Evolutionary conservation across 2,797 vertebrate genomes (phyloP), one percentile per base, ranked within the genome.

Genomic region (Heterohyrax brucei): DNA sequence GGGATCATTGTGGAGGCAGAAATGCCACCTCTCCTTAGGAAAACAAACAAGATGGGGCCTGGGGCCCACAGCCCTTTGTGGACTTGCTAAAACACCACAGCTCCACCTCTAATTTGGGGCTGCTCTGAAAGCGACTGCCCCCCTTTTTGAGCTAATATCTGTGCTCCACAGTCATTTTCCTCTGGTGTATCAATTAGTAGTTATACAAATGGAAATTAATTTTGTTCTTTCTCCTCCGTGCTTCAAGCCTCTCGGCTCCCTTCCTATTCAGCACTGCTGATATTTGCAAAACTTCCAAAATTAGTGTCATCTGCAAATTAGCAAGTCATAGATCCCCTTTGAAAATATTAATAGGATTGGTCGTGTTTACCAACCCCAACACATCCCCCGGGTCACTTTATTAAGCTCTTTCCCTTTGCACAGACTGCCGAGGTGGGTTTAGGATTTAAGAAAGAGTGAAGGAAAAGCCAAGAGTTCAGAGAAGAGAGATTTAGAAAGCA

Each of bases 221-320:
- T 97, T 97, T 91, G 95, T 89, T 95, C 93, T 94, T 98, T 96
- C 94, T 91, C 84, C 46, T 73, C 80, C 72, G 22, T 83, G 77
- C 75, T 96, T 96, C 92, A 82, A 76, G 62, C 86, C 88, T 92
- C 96, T 95, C 80, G 50, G 91, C 93, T 96, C 93, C 79, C 89
- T 93, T 93, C 83, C 93, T 97, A 85, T 96, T 97, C 90, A 96
- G 93, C 88, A 46, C 59, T 30, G 72, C 92, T 97, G 93, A 73
- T 97, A 96, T 96, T 95, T 98, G 96, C 96, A 96, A 97, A 98
- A 97, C 82, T 85, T 96, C 96, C 96, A 89, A 97, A 96, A 97
- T 94, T 81, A 92, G 89, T 90, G 95, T 94, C 95, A 92, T 95
- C 85, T 96, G 94, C 92, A 96, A 86, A 97, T 95, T 93, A 96